phyloP scores from a whole-genome alignment of 2,113 vertebrate genomes.

The Catharus bicknelli region DNA sequence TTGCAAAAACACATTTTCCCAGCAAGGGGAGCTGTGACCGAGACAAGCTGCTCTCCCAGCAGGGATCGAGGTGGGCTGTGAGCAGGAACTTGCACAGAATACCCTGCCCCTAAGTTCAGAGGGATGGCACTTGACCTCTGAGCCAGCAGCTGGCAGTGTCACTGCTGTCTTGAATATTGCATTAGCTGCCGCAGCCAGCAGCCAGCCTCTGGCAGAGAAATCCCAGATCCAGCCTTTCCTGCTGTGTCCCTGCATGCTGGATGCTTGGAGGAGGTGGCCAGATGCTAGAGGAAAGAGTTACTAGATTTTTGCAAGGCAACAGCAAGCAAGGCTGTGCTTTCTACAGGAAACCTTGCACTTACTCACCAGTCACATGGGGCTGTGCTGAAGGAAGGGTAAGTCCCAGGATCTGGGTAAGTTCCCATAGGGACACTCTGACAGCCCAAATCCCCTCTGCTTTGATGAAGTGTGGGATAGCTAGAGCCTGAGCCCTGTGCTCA shows the following conservation, averaged over 20 bases:
- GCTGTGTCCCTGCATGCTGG: not conserved
- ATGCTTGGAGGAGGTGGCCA: not conserved
- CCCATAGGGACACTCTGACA: not conserved
- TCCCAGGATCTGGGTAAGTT: not conserved
- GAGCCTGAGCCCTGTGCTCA: not conserved
- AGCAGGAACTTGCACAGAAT: not conserved
- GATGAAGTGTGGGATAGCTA: rapidly evolving
- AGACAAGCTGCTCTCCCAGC: not conserved
- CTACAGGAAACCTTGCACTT: conserved; percentile 50
- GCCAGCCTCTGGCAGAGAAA: not conserved
- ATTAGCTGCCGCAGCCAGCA: not conserved
- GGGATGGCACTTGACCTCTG: not conserved
- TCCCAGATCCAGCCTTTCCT: not conserved
- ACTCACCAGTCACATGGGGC: conserved; percentile 53
- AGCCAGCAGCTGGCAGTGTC: not conserved
- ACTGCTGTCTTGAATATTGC: not conserved
- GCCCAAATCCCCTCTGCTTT: not conserved
- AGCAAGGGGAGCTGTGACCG: not conserved
- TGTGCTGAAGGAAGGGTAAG: conserved; percentile 38
- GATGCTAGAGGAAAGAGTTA: not conserved
- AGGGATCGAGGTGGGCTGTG: not conserved
- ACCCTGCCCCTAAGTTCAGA: not conserved
- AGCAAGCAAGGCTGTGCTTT: not conserved
- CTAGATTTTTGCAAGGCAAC: not conserved
- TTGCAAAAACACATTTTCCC: conserved; percentile 19